Conservation (phyloP, 1,140 invertebrate species). For the Lanistes nyassanus region DNA sequence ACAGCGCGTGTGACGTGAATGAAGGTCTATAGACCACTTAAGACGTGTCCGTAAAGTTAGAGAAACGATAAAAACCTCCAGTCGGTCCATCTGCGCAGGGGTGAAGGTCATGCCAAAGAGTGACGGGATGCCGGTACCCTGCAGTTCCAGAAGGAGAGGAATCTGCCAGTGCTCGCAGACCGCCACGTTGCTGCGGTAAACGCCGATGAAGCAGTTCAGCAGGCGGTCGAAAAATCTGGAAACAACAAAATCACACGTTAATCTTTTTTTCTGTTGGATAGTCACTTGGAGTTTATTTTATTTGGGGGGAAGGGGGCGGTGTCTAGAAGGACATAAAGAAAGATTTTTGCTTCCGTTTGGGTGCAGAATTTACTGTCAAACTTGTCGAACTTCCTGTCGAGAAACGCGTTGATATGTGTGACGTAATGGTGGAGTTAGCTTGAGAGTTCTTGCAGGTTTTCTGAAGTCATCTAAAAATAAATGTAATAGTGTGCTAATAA, state of each 20-base stretch:
- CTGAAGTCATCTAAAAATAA: too few relatives aligned
- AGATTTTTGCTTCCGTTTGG: too few relatives aligned
- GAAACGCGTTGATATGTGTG: too few relatives aligned
- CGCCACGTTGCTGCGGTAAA: constrained; percentile 13
- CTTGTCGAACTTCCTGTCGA: too few relatives aligned
- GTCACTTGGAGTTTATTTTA: too few relatives aligned
- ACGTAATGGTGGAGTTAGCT: too few relatives aligned
- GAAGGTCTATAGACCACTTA: background rate
- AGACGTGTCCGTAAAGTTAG: background rate
- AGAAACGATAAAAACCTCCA: constrained; percentile 10
- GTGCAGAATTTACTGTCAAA: too few relatives aligned
- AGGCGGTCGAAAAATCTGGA: constrained; percentile 22
- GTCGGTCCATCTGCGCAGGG: constrained; percentile 16
- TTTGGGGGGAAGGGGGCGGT: too few relatives aligned
- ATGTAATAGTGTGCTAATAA: too few relatives aligned
- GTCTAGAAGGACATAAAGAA: too few relatives aligned
- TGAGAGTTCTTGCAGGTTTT: too few relatives aligned
- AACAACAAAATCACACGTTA: background rate
- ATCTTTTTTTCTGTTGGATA: too few relatives aligned
- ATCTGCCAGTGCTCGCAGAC: constrained; percentile 31
- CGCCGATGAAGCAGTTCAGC: constrained; percentile 11
- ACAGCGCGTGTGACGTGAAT: background rate
- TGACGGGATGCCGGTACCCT: constrained; percentile 22
- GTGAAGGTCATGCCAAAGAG: constrained; percentile 30
- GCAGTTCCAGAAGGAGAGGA: constrained; percentile 26